phyloP scores from a whole-genome alignment of 2,888 invertebrate genomes.

The Polydrusus pterygomalis region DNA sequence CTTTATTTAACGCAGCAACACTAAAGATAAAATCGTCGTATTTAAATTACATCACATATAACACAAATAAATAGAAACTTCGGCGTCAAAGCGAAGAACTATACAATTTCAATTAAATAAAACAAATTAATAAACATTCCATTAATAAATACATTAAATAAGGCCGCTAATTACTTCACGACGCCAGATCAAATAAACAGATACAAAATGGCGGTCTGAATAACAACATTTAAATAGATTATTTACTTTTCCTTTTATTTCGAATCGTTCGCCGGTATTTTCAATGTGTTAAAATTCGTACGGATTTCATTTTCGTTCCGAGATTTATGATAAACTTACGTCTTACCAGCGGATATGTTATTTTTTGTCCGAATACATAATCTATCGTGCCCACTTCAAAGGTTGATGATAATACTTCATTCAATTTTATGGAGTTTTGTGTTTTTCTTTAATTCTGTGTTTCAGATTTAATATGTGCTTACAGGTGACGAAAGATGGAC shows the following conservation, averaged over 20 bases:
- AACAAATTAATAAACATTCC: conserved; percentile 69
- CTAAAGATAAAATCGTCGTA: conserved; percentile 24
- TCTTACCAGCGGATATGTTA: conserved; percentile 30
- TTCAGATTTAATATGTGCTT: conserved; percentile 30
- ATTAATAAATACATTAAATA: conserved; percentile 70
- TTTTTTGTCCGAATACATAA: conserved; percentile 40
- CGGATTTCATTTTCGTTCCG: conserved; percentile 16
- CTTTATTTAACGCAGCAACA: conserved; percentile 19
- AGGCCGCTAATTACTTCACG: conserved; percentile 67
- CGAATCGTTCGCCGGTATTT: conserved; percentile 38
- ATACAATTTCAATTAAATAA: conserved; percentile 62
- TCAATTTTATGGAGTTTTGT: conserved; percentile 50
- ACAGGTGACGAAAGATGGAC: conserved; percentile 8
- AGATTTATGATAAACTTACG: conserved; percentile 47
- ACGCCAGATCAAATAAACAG: conserved; percentile 70
- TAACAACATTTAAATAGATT: conserved; percentile 51
- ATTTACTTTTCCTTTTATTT: conserved; percentile 47
- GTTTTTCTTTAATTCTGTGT: conserved; percentile 46
- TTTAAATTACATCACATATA: conserved; percentile 30
- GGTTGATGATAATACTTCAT: conserved; percentile 48
- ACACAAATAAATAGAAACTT: conserved; percentile 39
- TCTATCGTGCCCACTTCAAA: conserved; percentile 43
- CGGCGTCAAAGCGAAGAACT: conserved; percentile 43
- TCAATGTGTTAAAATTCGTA: conserved; percentile 40
- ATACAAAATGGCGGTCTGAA: conserved; percentile 50